Conservation (phyloP, 1,140 invertebrate species). For the Chymomyza costata region DNA sequence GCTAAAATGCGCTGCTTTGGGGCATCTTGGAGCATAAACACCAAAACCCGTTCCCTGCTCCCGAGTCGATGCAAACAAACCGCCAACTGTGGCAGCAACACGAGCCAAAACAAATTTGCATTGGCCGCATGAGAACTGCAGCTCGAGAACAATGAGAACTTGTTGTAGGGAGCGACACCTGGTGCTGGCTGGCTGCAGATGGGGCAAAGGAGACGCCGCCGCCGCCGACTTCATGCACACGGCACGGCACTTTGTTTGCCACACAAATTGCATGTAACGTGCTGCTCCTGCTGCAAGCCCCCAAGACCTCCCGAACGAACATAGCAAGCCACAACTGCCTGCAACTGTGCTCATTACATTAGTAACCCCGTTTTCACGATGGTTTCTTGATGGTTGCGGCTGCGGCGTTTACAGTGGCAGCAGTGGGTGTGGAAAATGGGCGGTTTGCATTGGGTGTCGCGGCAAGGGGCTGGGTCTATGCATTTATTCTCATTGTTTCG, state of each 20-base stretch:
- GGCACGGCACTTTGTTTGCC: slow-evolving; percentile 32
- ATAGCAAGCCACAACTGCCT: background rate
- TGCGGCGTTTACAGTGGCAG: background rate
- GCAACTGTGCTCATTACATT: slow-evolving; percentile 44
- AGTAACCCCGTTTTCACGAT: slow-evolving; percentile 58
- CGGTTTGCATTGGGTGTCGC: too few species aligned
- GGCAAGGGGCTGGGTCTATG: too few species aligned
- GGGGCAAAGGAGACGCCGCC: too few species aligned
- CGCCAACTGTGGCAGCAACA: too few species aligned
- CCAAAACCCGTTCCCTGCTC: too few species aligned
- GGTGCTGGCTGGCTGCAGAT: too few species aligned
- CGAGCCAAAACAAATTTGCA: too few species aligned
- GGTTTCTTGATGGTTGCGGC: background rate
- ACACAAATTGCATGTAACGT: slow-evolving; percentile 44
- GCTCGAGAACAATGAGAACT: slow-evolving; percentile 3
- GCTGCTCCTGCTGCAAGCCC: slow-evolving; percentile 17
- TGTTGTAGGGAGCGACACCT: slow-evolving; percentile 8
- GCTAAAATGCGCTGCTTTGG: too few species aligned
- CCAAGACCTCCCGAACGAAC: slow-evolving; percentile 3
- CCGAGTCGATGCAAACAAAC: too few species aligned
- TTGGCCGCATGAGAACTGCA: slow-evolving; percentile 12
- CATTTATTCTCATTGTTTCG: slow-evolving; percentile 50
- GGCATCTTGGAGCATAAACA: too few species aligned
- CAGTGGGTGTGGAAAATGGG: background rate
- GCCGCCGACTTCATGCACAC: background rate